phyloP scores from a whole-genome alignment of 2,113 vertebrate species.

The Zingel zingel region DNA sequence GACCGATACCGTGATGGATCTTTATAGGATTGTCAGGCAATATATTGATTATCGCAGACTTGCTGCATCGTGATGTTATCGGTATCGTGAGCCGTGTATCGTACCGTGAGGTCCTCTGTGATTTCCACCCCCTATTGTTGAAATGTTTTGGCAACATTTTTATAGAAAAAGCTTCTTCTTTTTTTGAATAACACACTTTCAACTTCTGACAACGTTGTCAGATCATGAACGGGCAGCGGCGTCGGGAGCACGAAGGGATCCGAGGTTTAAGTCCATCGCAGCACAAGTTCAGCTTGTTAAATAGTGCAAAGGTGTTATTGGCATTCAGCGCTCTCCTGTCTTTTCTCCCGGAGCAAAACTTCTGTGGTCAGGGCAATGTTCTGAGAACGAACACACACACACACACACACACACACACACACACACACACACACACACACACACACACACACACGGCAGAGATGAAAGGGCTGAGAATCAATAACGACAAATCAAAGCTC shows the following conservation, averaged over 20 bases:
- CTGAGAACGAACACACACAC: constrained; percentile 5
- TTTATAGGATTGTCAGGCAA: too few relatives aligned
- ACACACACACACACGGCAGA: constrained; percentile 36
- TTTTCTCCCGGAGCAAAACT: constrained; percentile 68
- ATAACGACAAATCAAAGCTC: constrained; percentile 80
- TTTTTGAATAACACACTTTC: background rate
- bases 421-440: background rate
- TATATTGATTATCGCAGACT: too few relatives aligned
- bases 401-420: constrained; percentile 26
- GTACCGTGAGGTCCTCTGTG: too few relatives aligned
- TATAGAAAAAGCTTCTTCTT: background rate
- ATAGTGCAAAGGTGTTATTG: constrained; percentile 60
- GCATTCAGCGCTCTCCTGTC: constrained; percentile 67
- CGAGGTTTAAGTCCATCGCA: constrained; percentile 38
- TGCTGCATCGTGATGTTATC: too few relatives aligned
- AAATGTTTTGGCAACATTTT: background rate
- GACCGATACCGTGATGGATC: too few relatives aligned
- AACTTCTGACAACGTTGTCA: constrained; percentile 11
- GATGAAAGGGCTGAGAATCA: constrained; percentile 79
- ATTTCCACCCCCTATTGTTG: too few relatives aligned
- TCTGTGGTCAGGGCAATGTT: constrained; percentile 59
- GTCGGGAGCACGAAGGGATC: constrained; percentile 59
- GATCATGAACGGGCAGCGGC: constrained; percentile 8
- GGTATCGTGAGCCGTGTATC: too few relatives aligned
- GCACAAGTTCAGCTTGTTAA: constrained; percentile 64